Conservation (phyloP, 2,113 vertebrate genomes). For the Micromys minutus region DNA sequence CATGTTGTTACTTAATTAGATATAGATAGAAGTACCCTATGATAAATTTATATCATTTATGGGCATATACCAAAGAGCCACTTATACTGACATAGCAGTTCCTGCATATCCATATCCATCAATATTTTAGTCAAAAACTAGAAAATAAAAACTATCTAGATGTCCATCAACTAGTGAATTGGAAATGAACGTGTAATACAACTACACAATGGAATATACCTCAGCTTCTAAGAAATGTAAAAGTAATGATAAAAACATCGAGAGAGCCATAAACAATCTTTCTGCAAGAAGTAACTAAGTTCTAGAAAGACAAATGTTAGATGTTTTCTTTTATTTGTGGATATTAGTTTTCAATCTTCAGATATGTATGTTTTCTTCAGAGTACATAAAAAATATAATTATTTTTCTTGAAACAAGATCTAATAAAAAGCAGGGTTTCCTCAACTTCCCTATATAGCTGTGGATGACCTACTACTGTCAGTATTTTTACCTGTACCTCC, state of each 20-base stretch:
- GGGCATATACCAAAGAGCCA: not conserved
- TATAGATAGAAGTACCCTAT: not conserved
- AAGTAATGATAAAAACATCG: not conserved
- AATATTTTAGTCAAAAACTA: not conserved
- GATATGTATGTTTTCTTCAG: not conserved
- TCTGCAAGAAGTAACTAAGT: not conserved
- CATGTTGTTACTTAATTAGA: not conserved
- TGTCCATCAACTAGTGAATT: not conserved
- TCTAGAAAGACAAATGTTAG: not conserved
- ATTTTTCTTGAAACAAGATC: not conserved
- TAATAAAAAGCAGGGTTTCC: not conserved
- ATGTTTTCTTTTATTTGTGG: not conserved
- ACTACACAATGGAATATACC: not conserved
- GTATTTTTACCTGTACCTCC: not conserved
- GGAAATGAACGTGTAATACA: not conserved
- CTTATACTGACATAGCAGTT: not conserved
- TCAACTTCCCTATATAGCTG: not conserved
- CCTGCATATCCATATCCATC: not conserved
- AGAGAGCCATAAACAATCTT: not conserved
- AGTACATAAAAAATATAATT: not conserved
- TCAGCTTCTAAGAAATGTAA: not conserved
- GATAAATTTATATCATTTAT: not conserved
- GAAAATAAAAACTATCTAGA: not conserved
- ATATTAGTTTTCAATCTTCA: not conserved
- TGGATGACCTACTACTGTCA: not conserved